Evolutionary conservation across 2,113 vertebrate genomes (phyloP).

Genomic region (Zingel zingel): DNA sequence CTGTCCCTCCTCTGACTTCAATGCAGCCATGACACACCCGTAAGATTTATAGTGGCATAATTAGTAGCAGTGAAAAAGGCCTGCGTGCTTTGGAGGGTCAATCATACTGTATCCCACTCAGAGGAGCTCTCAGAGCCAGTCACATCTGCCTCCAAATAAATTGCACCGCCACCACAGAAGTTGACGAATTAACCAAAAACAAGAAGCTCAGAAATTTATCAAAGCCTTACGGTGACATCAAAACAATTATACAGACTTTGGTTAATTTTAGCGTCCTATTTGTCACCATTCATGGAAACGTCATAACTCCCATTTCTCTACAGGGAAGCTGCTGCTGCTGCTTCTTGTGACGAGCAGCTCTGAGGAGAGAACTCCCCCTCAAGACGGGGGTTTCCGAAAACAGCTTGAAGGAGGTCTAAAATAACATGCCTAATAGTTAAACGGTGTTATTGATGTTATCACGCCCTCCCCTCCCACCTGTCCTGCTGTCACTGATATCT

Average conservation of each 20-base stretch:
- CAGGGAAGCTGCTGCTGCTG: constrained; percentile 58
- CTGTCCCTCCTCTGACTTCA: constrained; percentile 82
- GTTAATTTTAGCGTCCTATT: constrained; percentile 57
- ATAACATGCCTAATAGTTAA: constrained; percentile 78
- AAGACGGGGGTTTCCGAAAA: constrained; percentile 76
- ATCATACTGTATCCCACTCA: constrained; percentile 63
- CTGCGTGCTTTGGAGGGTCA: constrained; percentile 71
- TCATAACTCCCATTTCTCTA: constrained; percentile 61
- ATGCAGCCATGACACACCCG: constrained; percentile 77
- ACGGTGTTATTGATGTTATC: constrained; percentile 77
- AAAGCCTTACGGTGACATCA: constrained; percentile 54
- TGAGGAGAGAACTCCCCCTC: constrained; percentile 69
- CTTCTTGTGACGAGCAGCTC: constrained; percentile 59
- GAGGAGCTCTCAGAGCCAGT: constrained; percentile 51
- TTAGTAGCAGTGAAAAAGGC: constrained; percentile 78
- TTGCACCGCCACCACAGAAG: constrained; percentile 56
- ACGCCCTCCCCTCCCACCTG: constrained; percentile 56
- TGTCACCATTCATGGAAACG: constrained; percentile 58
- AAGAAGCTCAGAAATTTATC: constrained; percentile 67
- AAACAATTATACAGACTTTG: constrained; percentile 63
- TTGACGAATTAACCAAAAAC: constrained; percentile 69
- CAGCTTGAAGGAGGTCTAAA: constrained; percentile 75
- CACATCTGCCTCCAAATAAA: constrained; percentile 74
- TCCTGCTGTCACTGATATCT: constrained; percentile 77
- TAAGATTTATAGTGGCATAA: constrained; percentile 83